Evolutionary conservation across 35 echinoderm and acorn worm genomes (phyloP), one percentile per base, ranked within the genome.

Genomic region (Apostichopus japonicus): DNA sequence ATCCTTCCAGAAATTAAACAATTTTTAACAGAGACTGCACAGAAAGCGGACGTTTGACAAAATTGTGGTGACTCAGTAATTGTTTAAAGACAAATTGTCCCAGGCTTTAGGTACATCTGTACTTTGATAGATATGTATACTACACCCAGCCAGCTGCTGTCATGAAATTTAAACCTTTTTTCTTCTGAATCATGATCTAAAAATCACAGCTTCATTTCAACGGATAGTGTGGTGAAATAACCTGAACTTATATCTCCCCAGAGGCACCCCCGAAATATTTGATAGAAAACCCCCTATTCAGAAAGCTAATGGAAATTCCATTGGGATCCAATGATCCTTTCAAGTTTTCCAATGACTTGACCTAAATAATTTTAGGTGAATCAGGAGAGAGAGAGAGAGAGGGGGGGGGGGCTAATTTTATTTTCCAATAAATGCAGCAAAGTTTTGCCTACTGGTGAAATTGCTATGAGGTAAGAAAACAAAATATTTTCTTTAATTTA

Each of bases 401-500:
- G 10, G 19, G 63, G 11, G 8, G 11, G 19, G 11, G 11, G 63
- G 11, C 5, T 5, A 17, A 8, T 19, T 19, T 67, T 67, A 15
- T 67, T 67, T 67, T 67, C 63, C 63, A 17, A 15, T 67, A 44
- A 44, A 44, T 44, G 33, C 33, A 44, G 33, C 33, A 44, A 44
- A 44, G 33, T 44, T 44, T 44, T 44, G 33, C 33, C 63, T 19
- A 15, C 19, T 67, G 63, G 63, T 67, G 19, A 67, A 67, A 67
- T 67, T 15, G 11, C 63, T 15, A 67, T 67, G 71, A 75, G 71
- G 17, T 84, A 54, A 57, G 56, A 84, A 84, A 80, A 17, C 17
- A 84, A 84, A 84, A 84, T 84, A 84, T 84, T 84, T 84, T 84
- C 81, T 58, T 58, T 84, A 84, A 84, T 84, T 84, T 84, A 84